Evolutionary conservation across 2,113 vertebrate genomes (phyloP).

Genomic region (Salvelinus alpinus): DNA sequence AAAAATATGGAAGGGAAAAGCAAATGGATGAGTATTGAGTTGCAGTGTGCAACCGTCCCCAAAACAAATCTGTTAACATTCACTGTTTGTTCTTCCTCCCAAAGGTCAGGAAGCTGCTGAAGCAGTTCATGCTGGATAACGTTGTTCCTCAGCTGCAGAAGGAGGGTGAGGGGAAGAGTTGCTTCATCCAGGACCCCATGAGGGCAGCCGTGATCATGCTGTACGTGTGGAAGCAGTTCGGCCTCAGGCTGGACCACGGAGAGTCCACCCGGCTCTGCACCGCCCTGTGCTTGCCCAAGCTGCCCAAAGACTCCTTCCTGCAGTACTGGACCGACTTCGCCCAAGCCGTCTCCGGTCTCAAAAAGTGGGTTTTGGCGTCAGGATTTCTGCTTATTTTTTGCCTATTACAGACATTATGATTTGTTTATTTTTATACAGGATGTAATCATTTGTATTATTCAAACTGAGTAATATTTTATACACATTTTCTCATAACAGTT

Average conservation of each 20-base stretch:
- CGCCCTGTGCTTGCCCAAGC: conserved; percentile 59
- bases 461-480: too few species aligned
- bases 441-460: too few species aligned
- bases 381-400: neutral
- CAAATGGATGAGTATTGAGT: too few species aligned
- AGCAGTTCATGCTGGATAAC: conserved; percentile 56
- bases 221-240: conserved; percentile 28
- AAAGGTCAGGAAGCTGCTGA: conserved; percentile 67
- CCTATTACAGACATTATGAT: neutral
- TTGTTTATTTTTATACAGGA: neutral
- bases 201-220: conserved; percentile 65
- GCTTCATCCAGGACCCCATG: conserved; percentile 52
- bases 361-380: conserved; percentile 45
- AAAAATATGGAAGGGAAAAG: too few species aligned
- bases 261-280: conserved; percentile 55
- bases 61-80: too few species aligned
- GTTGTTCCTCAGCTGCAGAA: conserved; percentile 58
- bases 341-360: conserved; percentile 42
- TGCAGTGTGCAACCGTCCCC: too few species aligned
- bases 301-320: conserved; percentile 50
- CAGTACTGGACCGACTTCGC: conserved; percentile 62
- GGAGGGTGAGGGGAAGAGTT: conserved; percentile 11
- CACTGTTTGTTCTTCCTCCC: neutral
- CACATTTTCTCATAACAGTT: too few species aligned
- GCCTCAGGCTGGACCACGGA: conserved; percentile 7